Base-by-base conservation (phyloP, 1,140 invertebrate species). In the Limonius californicus region DNA sequence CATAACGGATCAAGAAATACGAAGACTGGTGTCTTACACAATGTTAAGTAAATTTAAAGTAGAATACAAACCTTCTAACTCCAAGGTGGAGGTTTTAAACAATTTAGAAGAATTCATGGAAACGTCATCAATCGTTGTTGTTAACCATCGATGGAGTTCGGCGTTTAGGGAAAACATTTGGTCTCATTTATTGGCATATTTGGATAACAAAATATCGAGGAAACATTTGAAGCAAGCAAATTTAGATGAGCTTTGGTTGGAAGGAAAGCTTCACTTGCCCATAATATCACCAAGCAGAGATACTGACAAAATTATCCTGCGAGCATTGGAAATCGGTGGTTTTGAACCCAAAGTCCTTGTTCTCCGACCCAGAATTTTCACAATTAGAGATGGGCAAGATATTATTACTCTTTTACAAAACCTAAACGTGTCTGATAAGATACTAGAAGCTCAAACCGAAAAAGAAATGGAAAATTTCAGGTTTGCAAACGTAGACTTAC, bases 31-130 rank as follows among this genome's bases (percentile, higher is more conserved):
- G 16, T 4, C 2, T 2, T 50, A 7, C n/a, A n/a, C 20, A 19
- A 18, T 50, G 4, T 14, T 50, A 8, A 50, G 19, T 19, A 50
- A 50, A 50, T 50, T 50, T 50, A 50, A 50, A 21, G 19, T 50
- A 8, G 35, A 39, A 12, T 39, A 39, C n/a, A 14, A 39, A 12
- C n/a, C 16, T 6, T 1, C 3, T 18, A 19, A 19, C 7, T 19
- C 4, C 2, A 14, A 14, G 9, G 2, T 21, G 2, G 45, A 14
- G 3, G 14, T 19, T 6, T 2, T 3, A 8, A 19, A 16, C 16
- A 19, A 50, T 14, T 12, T 50, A 3, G 14, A 21, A 18, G 16
- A 50, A 11, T 19, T 50, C n/a, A 3, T 50, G 45, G 1, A 7
- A 21, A 50, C 7, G 2, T 50, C 45, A 3, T 8, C 16, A 18